A percentile compares a stretch with the other conserved stretches of the same genome.
Evolutionary conservation across 2,888 invertebrate genomes (phyloP).

Genomic region (Oscheius myriophilus): DNA sequence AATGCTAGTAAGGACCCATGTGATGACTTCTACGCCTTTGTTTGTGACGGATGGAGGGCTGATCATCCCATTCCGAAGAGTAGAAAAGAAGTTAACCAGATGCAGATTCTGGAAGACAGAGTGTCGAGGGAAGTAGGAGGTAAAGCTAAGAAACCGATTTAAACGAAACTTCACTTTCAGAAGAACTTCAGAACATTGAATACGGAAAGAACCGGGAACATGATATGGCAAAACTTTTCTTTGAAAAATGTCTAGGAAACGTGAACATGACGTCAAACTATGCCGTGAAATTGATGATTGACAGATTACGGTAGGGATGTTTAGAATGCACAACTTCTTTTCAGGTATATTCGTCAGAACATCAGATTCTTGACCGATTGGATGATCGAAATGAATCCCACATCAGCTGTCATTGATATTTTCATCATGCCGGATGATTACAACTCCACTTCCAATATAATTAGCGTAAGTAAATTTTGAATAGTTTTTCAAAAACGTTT

Average conservation of each 20-base stretch:
- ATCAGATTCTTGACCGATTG: constrained; percentile 24
- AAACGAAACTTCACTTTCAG: background rate
- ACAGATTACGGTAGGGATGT: constrained; percentile 4
- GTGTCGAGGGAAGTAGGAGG: constrained; percentile 4
- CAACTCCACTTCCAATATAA: constrained; percentile 25
- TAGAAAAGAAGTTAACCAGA: constrained; percentile 8
- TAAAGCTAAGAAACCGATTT: background rate
- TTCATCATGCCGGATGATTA: constrained; percentile 20
- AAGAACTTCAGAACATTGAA: background rate
- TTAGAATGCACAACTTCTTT: background rate
- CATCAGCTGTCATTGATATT: constrained; percentile 15
- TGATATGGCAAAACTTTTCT: background rate
- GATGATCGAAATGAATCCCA: constrained; percentile 26
- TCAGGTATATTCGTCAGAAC: constrained; percentile 8
- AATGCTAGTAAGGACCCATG: constrained; percentile 18
- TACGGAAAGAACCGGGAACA: background rate
- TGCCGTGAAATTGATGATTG: constrained; percentile 6
- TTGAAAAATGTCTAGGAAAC: constrained; percentile 7
- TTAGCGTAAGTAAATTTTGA: constrained; percentile 7
- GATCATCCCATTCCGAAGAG: constrained; percentile 13
- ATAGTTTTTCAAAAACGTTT: constrained; percentile 5
- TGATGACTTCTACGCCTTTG: constrained; percentile 22
- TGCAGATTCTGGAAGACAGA: constrained; percentile 9
- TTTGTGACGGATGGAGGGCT: constrained; percentile 20
- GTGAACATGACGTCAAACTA: constrained; percentile 10